Evolutionary conservation across 2,113 vertebrate genomes (phyloP).

Genomic region (Setophaga coronata): DNA sequence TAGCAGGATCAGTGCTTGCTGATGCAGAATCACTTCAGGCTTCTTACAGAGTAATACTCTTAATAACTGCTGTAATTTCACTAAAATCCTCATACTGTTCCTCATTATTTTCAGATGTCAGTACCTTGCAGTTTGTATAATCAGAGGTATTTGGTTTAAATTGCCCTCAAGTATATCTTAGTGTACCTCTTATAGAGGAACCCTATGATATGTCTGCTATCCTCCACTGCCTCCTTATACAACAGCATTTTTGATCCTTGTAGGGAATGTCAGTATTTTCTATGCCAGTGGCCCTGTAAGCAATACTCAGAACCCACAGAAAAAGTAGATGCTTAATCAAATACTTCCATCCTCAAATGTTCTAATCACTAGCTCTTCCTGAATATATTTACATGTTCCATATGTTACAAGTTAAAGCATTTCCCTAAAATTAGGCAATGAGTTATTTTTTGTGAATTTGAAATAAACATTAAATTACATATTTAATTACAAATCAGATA

Average conservation of each 20-base stretch:
- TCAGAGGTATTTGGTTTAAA: background rate
- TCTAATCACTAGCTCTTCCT: background rate
- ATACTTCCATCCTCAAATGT: background rate
- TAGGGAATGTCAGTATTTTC: background rate
- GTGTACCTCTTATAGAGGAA: background rate
- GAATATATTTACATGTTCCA: background rate
- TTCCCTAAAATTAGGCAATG: background rate
- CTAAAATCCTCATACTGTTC: background rate
- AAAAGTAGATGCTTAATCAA: background rate
- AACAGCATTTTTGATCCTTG: background rate
- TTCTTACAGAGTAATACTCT: background rate
- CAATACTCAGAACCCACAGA: background rate
- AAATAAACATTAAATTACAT: background rate
- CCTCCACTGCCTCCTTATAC: background rate
- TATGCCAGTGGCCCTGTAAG: background rate
- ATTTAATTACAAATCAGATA: background rate
- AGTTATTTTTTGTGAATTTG: background rate
- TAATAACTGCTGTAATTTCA: background rate
- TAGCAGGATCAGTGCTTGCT: background rate
- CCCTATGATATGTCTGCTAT: background rate
- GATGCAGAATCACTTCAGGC: background rate
- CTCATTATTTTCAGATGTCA: background rate
- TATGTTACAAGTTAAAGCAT: background rate
- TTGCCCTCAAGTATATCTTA: background rate
- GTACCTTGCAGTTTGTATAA: background rate